Evolutionary conservation across 2,888 invertebrate species (phyloP).

Genomic region (Globia sparganii): DNA sequence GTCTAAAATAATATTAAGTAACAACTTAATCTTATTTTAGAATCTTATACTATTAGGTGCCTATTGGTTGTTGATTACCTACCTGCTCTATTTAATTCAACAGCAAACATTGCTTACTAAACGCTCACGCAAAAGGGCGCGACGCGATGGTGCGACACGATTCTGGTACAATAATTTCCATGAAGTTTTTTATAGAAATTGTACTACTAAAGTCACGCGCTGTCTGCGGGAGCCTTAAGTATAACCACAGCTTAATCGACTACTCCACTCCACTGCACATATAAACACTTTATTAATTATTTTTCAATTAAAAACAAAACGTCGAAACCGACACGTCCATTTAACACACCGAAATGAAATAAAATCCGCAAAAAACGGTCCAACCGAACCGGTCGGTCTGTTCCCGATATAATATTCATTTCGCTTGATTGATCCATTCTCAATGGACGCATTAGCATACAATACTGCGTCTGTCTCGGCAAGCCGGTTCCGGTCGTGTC

Average conservation of each 20-base stretch:
- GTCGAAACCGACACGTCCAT: slow-evolving; percentile 8
- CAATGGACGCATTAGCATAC: slow-evolving; percentile 70
- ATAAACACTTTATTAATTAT: background rate
- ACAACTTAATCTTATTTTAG: background rate
- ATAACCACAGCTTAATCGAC: background rate
- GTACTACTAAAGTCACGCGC: background rate
- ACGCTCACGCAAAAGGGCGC: background rate
- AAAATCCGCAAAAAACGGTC: slow-evolving; percentile 41
- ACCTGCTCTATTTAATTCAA: background rate
- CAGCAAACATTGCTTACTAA: background rate
- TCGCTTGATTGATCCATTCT: slow-evolving; percentile 68
- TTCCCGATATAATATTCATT: slow-evolving; percentile 60
- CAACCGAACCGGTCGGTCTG: slow-evolving; percentile 22
- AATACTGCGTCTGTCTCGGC: slow-evolving; percentile 59
- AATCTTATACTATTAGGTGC: too few relatives aligned
- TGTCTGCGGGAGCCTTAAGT: background rate
- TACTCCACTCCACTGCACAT: background rate
- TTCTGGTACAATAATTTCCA: background rate
- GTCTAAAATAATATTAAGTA: background rate
- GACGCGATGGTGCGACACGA: background rate
- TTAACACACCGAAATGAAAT: slow-evolving; percentile 40
- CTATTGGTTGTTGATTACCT: background rate
- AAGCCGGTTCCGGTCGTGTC: slow-evolving; percentile 56
- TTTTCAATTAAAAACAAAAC: slow-evolving; percentile 25
- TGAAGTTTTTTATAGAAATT: background rate